A percentile compares a stretch with the other conserved stretches of the same genome.
Evolutionary conservation across 2,888 invertebrate genomes (phyloP).

Genomic region (Melanophora roralis): DNA sequence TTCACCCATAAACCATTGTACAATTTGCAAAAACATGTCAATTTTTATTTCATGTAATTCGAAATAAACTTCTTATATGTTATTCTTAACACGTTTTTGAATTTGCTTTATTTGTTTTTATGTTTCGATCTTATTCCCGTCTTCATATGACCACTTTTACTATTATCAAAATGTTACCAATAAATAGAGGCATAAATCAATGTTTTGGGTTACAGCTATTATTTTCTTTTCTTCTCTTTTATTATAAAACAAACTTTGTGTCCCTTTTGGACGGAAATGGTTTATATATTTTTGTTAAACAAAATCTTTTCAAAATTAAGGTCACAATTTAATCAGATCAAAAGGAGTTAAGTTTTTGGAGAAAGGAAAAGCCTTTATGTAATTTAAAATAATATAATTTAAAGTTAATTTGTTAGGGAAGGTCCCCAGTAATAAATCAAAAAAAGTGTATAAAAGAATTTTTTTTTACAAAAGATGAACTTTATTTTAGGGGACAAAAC

Average conservation of each 20-base stretch:
- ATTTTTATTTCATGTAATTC: not conserved
- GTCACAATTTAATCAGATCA: not conserved
- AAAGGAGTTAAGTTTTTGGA: not conserved
- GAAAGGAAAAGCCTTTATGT: not conserved
- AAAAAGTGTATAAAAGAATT: not conserved
- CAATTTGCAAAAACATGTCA: not conserved
- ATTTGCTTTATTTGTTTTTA: slow-evolving; percentile 9
- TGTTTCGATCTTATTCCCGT: slow-evolving; percentile 36
- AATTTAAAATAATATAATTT: not conserved
- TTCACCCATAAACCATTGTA: no score
- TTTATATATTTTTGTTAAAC: not conserved
- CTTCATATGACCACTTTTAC: slow-evolving; percentile 22
- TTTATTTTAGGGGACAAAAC: no score
- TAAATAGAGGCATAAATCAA: slow-evolving; percentile 56
- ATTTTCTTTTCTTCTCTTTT: not conserved
- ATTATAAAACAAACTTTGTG: not conserved
- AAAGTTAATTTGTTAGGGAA: slow-evolving; percentile 7
- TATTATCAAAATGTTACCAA: slow-evolving; percentile 50
- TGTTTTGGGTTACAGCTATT: slow-evolving; percentile 32
- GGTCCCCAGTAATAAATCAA: no score
- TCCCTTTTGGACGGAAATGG: not conserved
- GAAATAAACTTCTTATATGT: not conserved
- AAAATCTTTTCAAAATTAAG: not conserved
- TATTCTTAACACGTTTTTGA: slow-evolving; percentile 43
- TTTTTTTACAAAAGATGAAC: no score